A percentile compares a stretch with the other conserved stretches of the same genome.
phyloP scores from a whole-genome alignment of 2,888 invertebrate genomes.

The Lymantria monacha region DNA sequence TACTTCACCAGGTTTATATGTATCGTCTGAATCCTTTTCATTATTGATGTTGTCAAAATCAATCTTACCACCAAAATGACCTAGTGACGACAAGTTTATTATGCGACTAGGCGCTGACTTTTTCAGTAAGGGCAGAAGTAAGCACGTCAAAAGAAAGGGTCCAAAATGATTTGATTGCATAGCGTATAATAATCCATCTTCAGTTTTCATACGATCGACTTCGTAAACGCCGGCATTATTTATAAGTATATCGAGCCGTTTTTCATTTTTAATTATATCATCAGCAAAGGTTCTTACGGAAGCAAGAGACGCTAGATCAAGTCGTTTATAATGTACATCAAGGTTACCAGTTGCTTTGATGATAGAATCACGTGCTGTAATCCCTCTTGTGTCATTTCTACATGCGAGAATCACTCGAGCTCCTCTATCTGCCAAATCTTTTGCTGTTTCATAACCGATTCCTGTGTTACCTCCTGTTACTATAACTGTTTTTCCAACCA shows the following conservation, averaged over 20 bases:
- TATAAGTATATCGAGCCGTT: slow-evolving; percentile 81
- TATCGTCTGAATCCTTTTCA: slow-evolving; percentile 37
- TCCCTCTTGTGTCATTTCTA: slow-evolving; percentile 86
- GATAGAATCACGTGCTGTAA: slow-evolving; percentile 65
- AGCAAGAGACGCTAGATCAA: slow-evolving; percentile 77
- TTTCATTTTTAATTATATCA: slow-evolving; percentile 74
- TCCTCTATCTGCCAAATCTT: slow-evolving; percentile 86
- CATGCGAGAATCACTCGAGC: slow-evolving; percentile 91
- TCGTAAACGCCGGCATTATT: slow-evolving; percentile 83
- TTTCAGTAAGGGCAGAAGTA: slow-evolving; percentile 75
- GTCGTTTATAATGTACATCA: slow-evolving; percentile 58
- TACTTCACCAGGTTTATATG: slow-evolving; percentile 21
- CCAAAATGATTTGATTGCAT: slow-evolving; percentile 84
- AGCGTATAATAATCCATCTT: slow-evolving; percentile 82
- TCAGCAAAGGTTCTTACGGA: slow-evolving; percentile 84
- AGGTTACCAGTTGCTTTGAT: slow-evolving; percentile 46
- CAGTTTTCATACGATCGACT: slow-evolving; percentile 65
- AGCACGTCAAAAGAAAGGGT: slow-evolving; percentile 84
- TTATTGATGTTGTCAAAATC: slow-evolving; percentile 50
- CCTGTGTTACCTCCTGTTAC: slow-evolving; percentile 93
- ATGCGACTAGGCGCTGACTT: slow-evolving; percentile 64
- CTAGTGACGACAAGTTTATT: slow-evolving; percentile 59
- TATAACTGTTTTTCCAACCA: slow-evolving; percentile 91
- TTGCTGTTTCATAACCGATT: slow-evolving; percentile 89
- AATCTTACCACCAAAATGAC: slow-evolving; percentile 44